Conservation (phyloP, 2,888 invertebrate genomes). For the Drosophila cognata region DNA sequence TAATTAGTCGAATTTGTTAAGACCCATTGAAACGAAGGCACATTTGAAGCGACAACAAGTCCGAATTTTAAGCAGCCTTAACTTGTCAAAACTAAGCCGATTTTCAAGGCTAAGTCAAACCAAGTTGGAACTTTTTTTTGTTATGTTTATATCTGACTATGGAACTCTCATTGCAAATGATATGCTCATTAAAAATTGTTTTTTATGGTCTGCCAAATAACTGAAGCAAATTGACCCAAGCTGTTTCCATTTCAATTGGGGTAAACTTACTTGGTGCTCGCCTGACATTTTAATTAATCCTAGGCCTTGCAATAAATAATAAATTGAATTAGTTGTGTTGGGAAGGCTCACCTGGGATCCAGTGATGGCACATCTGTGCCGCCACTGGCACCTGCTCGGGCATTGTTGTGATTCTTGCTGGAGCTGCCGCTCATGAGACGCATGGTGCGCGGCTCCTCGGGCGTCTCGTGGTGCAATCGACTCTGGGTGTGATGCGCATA, state of each 20-base stretch:
- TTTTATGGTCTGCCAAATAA: not conserved
- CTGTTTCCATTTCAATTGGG: not conserved
- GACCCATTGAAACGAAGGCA: not conserved
- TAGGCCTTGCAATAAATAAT: not conserved
- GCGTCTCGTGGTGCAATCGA: slow-evolving; percentile 83
- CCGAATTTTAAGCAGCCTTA: not conserved
- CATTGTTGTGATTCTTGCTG: slow-evolving; percentile 65
- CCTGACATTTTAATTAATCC: not conserved
- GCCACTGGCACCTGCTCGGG: slow-evolving; percentile 27
- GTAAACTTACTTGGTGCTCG: not conserved
- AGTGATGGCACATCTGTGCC: slow-evolving; percentile 76
- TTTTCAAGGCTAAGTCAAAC: not conserved
- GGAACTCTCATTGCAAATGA: not conserved
- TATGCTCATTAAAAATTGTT: not conserved
- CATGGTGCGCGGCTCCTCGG: slow-evolving; percentile 82
- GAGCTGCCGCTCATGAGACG: slow-evolving; percentile 76
- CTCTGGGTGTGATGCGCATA: slow-evolving; percentile 83
- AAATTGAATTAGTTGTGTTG: not conserved
- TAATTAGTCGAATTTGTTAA: too few species aligned
- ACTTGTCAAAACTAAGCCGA: not conserved
- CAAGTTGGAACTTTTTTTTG: not conserved
- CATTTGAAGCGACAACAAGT: not conserved
- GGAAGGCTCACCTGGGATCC: slow-evolving; percentile 84
- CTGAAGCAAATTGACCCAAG: not conserved
- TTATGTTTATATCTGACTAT: not conserved